Conservation (phyloP, 2,113 vertebrate genomes). For the Apistogramma diplotaenia region DNA sequence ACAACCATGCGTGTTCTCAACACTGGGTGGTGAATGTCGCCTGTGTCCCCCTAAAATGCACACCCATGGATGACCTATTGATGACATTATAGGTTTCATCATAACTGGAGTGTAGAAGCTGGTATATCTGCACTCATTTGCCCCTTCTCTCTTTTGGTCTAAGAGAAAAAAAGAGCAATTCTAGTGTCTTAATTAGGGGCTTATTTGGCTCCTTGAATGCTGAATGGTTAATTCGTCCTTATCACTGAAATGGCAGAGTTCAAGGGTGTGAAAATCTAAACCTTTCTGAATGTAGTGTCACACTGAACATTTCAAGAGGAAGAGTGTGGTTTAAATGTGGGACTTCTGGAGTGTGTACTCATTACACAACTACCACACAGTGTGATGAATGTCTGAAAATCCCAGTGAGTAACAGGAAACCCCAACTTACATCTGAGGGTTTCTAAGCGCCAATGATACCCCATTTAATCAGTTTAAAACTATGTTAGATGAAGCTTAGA, state of each 20-base stretch:
- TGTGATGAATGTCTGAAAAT: not conserved
- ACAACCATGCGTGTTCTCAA: not conserved
- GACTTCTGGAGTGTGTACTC: not conserved
- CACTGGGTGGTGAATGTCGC: not conserved
- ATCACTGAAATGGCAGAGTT: too few relatives aligned
- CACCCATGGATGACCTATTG: not conserved
- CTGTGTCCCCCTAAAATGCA: not conserved
- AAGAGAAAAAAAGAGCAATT: not conserved
- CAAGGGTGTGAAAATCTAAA: not conserved
- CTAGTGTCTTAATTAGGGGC: not conserved
- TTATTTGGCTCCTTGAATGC: too few relatives aligned
- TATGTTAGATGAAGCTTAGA: not conserved
- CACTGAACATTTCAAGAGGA: not conserved
- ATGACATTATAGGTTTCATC: fast-evolving
- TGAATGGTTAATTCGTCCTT: too few relatives aligned
- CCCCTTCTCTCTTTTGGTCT: not conserved
- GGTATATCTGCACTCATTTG: not conserved
- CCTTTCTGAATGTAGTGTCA: not conserved
- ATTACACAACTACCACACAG: not conserved
- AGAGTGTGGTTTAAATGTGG: not conserved
- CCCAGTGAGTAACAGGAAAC: not conserved
- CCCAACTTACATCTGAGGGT: not conserved
- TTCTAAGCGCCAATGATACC: not conserved
- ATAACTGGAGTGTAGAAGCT: not conserved
- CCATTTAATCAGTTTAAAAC: not conserved